Evolutionary conservation across 1,140 invertebrate species (phyloP).

Genomic region (Sarcophaga bullata): DNA sequence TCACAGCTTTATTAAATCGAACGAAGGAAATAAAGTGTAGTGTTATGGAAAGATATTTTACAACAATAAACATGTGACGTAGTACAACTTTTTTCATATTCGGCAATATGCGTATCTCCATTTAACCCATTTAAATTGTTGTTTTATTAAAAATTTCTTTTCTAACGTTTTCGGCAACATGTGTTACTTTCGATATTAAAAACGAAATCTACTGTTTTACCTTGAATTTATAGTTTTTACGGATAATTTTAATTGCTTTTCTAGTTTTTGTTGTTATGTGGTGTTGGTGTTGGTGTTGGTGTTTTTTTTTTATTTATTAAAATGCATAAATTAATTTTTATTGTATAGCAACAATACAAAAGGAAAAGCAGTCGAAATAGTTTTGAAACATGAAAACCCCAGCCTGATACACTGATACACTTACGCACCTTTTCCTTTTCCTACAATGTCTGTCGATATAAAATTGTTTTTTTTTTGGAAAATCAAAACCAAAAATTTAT

Average conservation of each 20-base stretch:
- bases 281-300: too few relatives aligned
- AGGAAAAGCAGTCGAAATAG: neutral
- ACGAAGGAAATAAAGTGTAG: too few relatives aligned
- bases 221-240: conserved; percentile 29
- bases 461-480: neutral
- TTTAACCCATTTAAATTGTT: neutral
- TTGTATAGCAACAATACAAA: conserved; percentile 22
- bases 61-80: too few relatives aligned
- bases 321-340: conserved; percentile 45
- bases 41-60: too few relatives aligned
- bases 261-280: too few relatives aligned
- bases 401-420: too few relatives aligned
- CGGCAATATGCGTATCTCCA: too few relatives aligned
- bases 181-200: conserved; percentile 3
- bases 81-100: too few relatives aligned
- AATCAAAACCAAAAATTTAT: conserved; percentile 34
- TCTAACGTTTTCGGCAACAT: neutral
- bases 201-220: neutral
- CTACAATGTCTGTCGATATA: neutral
- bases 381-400: conserved; percentile 12
- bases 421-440: neutral
- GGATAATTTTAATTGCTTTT: conserved; percentile 41
- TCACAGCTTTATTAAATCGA: too few relatives aligned
- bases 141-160: neutral
- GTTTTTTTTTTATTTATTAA: conserved; percentile 34